These are phyloP conservation scores for Agrenia bidenticulata DNA, from an alignment of 2,888 invertebrate genomes.

Conservation along the genomic window DNA sequence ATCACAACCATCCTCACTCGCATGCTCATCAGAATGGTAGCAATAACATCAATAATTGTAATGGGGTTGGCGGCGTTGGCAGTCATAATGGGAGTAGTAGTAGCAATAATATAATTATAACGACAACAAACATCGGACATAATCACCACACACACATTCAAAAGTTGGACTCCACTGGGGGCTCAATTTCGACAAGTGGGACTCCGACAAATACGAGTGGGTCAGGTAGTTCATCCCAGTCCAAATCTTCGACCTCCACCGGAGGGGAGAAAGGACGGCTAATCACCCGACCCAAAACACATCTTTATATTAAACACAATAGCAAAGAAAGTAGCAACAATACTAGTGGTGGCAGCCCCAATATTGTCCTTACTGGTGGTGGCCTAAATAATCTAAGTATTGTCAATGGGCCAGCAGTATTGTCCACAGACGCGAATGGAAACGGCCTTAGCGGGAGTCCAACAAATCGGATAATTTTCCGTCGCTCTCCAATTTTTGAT, in stretches of 20 bases:
- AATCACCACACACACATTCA: neutral
- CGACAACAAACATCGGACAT: neutral
- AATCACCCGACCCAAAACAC: conserved; percentile 25
- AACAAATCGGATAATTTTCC: conserved; percentile 47
- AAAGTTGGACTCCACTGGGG: conserved; percentile 33
- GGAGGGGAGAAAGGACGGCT: conserved; percentile 30
- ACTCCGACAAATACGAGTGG: conserved; percentile 46
- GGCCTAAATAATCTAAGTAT: conserved; percentile 11
- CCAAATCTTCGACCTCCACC: conserved; percentile 21
- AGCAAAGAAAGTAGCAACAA: conserved; percentile 22
- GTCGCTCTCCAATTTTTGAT: conserved; percentile 50
- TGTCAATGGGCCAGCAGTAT: neutral
- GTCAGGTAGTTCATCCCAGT: conserved; percentile 31
- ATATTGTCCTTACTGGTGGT: conserved; percentile 14
- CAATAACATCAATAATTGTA: neutral
- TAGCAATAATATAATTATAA: neutral
- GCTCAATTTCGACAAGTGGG: conserved; percentile 29
- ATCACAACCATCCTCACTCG: conserved; percentile 24
- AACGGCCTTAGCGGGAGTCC: conserved; percentile 46
- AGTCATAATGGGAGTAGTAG: neutral
- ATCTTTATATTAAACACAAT: conserved; percentile 44
- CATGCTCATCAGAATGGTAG: neutral
- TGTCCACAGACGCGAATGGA: conserved; percentile 27
- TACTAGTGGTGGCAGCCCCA: conserved; percentile 18
- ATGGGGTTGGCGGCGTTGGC: too few species aligned